These are phyloP conservation scores for Eretmochelys imbricata DNA, from an alignment of 2,113 vertebrate species.

Conservation along the genomic window DNA sequence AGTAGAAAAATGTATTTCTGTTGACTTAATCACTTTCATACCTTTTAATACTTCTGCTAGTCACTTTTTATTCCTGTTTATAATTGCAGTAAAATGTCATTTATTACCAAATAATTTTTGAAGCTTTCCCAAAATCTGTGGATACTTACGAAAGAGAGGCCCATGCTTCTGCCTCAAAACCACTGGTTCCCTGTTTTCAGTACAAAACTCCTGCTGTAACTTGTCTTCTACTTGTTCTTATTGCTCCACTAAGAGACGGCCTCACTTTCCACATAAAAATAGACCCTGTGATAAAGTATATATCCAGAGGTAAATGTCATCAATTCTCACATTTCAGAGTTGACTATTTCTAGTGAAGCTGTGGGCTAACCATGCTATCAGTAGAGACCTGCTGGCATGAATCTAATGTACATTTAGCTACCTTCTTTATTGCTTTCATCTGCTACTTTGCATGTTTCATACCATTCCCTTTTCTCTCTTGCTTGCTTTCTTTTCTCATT, in stretches of 20 bases:
- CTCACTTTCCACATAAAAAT: neutral
- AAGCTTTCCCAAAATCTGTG: neutral
- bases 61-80: neutral
- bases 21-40: neutral
- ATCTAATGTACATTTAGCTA: neutral
- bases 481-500: neutral
- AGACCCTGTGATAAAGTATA: neutral
- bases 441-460: neutral
- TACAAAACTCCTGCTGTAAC: neutral
- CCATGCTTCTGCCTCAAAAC: neutral
- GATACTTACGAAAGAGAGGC: neutral
- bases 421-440: neutral
- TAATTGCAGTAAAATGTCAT: neutral
- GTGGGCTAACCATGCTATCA: neutral
- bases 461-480: neutral
- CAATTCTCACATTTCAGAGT: neutral
- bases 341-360: neutral
- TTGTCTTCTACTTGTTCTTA: neutral
- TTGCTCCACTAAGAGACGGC: neutral
- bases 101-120: neutral
- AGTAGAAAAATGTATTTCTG: neutral
- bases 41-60: neutral
- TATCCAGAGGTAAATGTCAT: neutral
- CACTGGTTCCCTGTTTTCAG: neutral
- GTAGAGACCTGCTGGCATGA: neutral